Conservation (phyloP, 2,797 vertebrate species). For the Sciurus carolinensis region DNA sequence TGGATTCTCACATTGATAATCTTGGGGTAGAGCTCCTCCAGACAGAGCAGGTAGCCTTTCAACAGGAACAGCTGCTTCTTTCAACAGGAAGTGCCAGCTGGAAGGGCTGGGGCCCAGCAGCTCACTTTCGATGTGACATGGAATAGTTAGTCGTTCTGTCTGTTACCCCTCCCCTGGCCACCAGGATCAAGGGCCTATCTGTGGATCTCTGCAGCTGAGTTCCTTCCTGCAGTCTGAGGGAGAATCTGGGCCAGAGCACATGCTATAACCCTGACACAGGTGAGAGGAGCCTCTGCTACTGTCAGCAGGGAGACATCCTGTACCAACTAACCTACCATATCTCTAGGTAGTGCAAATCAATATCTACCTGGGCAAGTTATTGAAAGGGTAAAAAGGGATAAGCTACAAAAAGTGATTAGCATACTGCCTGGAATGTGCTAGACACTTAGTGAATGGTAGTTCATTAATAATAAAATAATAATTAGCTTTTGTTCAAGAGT, state of each 20-base stretch:
- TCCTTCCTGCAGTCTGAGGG: not conserved
- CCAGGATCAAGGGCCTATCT: not conserved
- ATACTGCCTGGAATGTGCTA: not conserved
- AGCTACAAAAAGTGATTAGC: not conserved
- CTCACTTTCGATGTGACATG: not conserved
- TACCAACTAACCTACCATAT: not conserved
- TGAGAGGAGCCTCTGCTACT: not conserved
- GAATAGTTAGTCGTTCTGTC: not conserved
- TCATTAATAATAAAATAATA: not conserved
- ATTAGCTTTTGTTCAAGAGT: not conserved
- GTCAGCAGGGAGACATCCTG: not conserved
- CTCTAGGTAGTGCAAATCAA: not conserved
- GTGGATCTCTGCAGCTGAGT: not conserved
- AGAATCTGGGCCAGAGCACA: not conserved
- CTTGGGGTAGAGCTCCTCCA: rapidly evolving
- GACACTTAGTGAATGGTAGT: not conserved
- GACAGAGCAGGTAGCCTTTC: not conserved
- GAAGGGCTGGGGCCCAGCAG: not conserved
- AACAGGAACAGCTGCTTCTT: not conserved
- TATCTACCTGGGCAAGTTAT: not conserved
- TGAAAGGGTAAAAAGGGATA: not conserved
- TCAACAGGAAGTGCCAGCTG: not conserved
- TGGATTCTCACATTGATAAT: not conserved
- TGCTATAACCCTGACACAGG: not conserved
- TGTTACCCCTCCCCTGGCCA: no score